Conservation (phyloP, 2,797 vertebrate genomes). For the Eospalax fontanierii region DNA sequence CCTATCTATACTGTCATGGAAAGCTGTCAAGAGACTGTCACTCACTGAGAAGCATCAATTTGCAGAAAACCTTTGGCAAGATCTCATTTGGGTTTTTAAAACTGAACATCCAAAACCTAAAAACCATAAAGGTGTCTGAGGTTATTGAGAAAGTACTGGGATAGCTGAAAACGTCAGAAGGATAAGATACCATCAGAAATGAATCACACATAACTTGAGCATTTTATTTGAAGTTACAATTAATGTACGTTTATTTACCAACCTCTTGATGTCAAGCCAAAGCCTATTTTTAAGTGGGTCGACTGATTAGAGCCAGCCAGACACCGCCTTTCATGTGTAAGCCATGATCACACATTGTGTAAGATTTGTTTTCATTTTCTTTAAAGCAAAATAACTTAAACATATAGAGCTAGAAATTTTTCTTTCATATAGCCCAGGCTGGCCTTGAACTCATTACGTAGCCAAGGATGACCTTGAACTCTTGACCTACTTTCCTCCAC, state of each 20-base stretch:
- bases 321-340: slow-evolving; percentile 10
- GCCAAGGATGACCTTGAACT: neutral
- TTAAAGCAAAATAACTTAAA: slow-evolving; percentile 26
- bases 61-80: neutral
- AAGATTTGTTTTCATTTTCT: slow-evolving; percentile 52
- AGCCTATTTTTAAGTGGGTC: neutral
- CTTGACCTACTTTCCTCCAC: neutral
- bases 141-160: neutral
- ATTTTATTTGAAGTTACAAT: slow-evolving; percentile 65
- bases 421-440: neutral
- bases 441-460: neutral
- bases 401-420: neutral
- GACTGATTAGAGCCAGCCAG: neutral
- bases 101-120: neutral
- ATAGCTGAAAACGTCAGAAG: slow-evolving; percentile 43
- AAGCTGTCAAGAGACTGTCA: slow-evolving; percentile 13
- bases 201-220: neutral
- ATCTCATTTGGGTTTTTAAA: slow-evolving; percentile 21
- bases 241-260: neutral
- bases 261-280: slow-evolving; percentile 11
- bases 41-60: neutral
- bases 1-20: neutral
- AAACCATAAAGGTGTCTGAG: neutral
- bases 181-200: slow-evolving; percentile 17
- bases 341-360: neutral